Percentiles rank a stretch among this genome's conserved stretches.
Conservation (phyloP, 2,888 invertebrate species). For the Oegoconia quadripuncta region DNA sequence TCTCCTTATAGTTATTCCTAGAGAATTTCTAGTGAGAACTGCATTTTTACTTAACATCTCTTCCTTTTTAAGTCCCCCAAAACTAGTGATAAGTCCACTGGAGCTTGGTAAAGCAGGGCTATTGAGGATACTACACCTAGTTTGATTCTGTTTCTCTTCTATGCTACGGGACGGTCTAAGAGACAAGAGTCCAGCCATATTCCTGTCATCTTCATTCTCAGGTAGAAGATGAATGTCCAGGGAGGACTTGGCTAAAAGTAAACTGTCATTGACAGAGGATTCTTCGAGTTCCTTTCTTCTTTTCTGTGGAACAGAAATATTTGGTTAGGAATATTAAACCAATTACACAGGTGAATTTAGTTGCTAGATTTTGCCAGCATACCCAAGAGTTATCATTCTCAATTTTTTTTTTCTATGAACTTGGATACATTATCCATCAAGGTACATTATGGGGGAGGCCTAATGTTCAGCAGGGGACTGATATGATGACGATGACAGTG, state of each 20-base stretch:
- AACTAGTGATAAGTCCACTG: constrained; percentile 63
- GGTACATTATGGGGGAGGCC: too few relatives aligned
- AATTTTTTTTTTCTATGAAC: too few relatives aligned
- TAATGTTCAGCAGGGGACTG: too few relatives aligned
- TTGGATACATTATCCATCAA: too few relatives aligned
- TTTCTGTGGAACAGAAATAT: constrained; percentile 44
- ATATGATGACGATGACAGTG: too few relatives aligned
- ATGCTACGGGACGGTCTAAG: constrained; percentile 82
- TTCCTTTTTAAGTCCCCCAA: constrained; percentile 78
- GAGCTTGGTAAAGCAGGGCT: constrained; percentile 78
- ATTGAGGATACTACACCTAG: constrained; percentile 72
- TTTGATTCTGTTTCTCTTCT: constrained; percentile 74
- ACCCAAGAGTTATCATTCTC: too few relatives aligned
- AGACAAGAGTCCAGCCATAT: constrained; percentile 87
- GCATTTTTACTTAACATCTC: constrained; percentile 64
- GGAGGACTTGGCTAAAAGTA: constrained; percentile 86
- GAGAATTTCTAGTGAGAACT: constrained; percentile 48
- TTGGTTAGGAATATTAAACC: neutral
- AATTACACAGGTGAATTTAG: neutral
- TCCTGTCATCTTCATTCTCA: constrained; percentile 89
- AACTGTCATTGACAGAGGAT: constrained; percentile 82
- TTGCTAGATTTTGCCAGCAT: neutral
- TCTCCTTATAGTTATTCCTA: constrained; percentile 62
- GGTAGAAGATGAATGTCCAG: constrained; percentile 87
- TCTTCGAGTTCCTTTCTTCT: constrained; percentile 87